Evolutionary conservation across 1,140 invertebrate species (phyloP).

Genomic region (Holcopasites calliopsidis): DNA sequence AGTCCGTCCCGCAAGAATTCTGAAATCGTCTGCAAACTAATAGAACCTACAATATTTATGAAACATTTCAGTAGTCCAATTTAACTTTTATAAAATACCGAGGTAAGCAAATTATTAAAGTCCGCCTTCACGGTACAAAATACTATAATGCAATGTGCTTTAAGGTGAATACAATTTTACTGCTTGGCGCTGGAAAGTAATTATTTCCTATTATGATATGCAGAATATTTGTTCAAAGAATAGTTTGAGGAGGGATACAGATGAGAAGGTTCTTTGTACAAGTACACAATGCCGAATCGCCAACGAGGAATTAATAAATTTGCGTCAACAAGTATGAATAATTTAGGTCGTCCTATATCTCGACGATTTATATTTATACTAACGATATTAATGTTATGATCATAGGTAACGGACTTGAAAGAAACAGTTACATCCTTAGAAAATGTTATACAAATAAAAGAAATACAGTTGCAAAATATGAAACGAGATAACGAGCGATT

Average conservation of each 20-base stretch:
- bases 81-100: neutral
- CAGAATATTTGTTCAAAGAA: conserved; percentile 50
- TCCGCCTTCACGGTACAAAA: neutral
- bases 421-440: conserved; percentile 50
- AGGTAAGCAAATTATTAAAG: neutral
- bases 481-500: conserved; percentile 59
- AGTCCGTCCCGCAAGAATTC: neutral
- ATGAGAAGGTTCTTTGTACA: conserved; percentile 13
- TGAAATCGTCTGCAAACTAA: conserved; percentile 1
- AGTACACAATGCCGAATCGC: conserved; percentile 22
- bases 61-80: neutral
- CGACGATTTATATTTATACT: neutral
- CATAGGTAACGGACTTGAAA: conserved; percentile 53
- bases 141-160: neutral
- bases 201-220: conserved; percentile 58
- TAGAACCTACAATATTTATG: conserved; percentile 12
- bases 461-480: conserved; percentile 55
- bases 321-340: conserved; percentile 52
- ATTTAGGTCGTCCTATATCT: neutral
- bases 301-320: conserved; percentile 41
- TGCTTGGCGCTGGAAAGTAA: conserved; percentile 10
- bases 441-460: conserved; percentile 51
- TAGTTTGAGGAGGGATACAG: conserved; percentile 31
- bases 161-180: conserved; percentile 12
- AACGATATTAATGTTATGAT: neutral